Percentiles rank a stretch among this genome's conserved stretches.
phyloP scores from a whole-genome alignment of 2,888 invertebrate species.

The Falcaria lacertinaria region DNA sequence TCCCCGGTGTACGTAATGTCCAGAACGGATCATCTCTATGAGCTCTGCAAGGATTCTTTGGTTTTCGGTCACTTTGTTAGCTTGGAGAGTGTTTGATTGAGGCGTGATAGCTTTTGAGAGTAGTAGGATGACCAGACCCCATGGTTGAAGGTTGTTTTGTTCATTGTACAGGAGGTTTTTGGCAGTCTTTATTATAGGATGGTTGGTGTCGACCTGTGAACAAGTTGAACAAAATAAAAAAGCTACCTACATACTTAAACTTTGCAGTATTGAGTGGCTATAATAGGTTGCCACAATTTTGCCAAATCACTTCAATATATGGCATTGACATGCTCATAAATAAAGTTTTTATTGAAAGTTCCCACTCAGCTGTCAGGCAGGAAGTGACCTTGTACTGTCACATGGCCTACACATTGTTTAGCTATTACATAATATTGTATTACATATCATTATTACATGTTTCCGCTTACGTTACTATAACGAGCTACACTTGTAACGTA shows the following conservation, averaged over 20 bases:
- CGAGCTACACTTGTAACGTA: background rate
- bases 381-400: constrained; percentile 36
- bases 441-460: background rate
- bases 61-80: constrained; percentile 76
- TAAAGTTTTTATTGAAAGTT: background rate
- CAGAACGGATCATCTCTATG: constrained; percentile 93
- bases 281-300: no score
- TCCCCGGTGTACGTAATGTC: constrained; percentile 88
- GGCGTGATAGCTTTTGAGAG: constrained; percentile 87
- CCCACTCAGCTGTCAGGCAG: constrained; percentile 11
- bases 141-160: constrained; percentile 90
- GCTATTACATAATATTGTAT: constrained; percentile 33
- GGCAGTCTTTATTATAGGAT: constrained; percentile 91
- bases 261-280: no score
- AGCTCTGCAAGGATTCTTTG: constrained; percentile 81
- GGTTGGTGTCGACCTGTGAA: constrained; percentile 86
- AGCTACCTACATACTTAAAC: background rate
- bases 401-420: constrained; percentile 18
- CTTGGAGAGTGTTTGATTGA: constrained; percentile 73
- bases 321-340: no score
- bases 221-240: background rate
- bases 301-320: no score
- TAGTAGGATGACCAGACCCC: constrained; percentile 90
- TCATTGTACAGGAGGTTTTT: constrained; percentile 90
- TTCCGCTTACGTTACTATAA: background rate